Conservation (phyloP, 1,140 invertebrate genomes). For the Rhyzopertha dominica region DNA sequence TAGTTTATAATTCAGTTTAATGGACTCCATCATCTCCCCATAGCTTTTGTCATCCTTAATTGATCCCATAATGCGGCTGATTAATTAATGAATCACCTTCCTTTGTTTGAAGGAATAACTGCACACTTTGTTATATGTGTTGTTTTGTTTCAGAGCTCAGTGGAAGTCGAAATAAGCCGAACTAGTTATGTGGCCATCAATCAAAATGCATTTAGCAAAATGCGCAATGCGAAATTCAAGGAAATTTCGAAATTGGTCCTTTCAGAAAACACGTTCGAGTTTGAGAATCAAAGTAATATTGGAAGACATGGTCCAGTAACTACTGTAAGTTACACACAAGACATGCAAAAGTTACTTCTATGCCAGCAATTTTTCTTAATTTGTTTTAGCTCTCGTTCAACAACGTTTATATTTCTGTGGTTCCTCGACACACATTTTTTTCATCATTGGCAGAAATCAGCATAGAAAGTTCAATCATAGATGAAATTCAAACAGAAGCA, state of each 20-base stretch:
- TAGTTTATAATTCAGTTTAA: no score
- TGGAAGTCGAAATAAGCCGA: conserved; percentile 48
- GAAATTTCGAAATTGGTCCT: conserved; percentile 53
- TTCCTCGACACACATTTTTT: conserved; percentile 59
- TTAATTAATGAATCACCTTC: no score
- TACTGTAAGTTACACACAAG: conserved; percentile 49
- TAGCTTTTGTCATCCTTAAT: no score
- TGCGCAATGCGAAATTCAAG: conserved; percentile 54
- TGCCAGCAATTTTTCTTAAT: conserved; percentile 21
- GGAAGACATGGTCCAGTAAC: conserved; percentile 54
- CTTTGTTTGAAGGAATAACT: no score
- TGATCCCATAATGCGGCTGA: no score
- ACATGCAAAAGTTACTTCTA: conserved; percentile 4
- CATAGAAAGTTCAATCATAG: conserved; percentile 54
- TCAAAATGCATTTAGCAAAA: conserved; percentile 58
- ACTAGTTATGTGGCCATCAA: conserved; percentile 55
- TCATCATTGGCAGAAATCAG: conserved; percentile 57
- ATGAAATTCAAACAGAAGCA: conserved; percentile 53
- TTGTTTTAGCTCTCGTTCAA: conserved; percentile 60
- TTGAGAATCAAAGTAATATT: conserved; percentile 51
- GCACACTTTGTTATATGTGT: no score
- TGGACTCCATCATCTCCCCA: no score
- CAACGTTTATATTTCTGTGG: conserved; percentile 53
- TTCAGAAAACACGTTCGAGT: conserved; percentile 55
- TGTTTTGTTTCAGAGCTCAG: conserved; percentile 18